Conservation (phyloP, 2,888 invertebrate genomes). For the Ptilodon capucinus region DNA sequence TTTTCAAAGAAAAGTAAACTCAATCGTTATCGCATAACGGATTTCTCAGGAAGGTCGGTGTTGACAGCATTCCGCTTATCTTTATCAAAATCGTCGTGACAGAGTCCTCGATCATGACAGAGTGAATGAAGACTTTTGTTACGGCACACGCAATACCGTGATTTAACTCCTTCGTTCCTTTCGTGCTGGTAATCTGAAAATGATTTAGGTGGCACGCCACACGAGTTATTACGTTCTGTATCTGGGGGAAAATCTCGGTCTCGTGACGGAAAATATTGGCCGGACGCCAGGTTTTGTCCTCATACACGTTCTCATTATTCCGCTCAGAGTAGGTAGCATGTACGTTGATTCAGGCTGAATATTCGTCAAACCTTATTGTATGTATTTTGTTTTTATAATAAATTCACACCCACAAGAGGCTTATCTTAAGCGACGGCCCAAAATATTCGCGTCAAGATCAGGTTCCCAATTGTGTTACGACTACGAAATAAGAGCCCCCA, state of each 20-base stretch:
- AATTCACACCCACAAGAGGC: slow-evolving; percentile 5
- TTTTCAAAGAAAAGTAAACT: slow-evolving; percentile 4
- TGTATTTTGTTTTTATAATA: slow-evolving; percentile 1
- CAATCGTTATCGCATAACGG: slow-evolving; percentile 7
- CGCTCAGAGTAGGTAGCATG: slow-evolving; percentile 18
- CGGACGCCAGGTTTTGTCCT: slow-evolving; percentile 51
- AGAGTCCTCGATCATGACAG: slow-evolving; percentile 18
- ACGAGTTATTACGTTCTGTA: slow-evolving; percentile 52
- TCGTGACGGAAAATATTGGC: slow-evolving; percentile 67
- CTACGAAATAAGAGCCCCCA: slow-evolving; percentile 20
- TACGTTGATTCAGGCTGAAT: slow-evolving; percentile 5
- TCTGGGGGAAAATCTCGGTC: slow-evolving; percentile 67
- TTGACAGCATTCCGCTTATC: slow-evolving; percentile 16
- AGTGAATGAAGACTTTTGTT: slow-evolving; percentile 13
- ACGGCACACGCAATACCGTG: slow-evolving; percentile 8
- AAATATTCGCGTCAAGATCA: slow-evolving; percentile 18
- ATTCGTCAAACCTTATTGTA: slow-evolving; percentile 3
- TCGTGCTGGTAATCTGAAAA: slow-evolving; percentile 52
- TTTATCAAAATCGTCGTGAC: slow-evolving; percentile 17
- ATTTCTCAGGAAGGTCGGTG: slow-evolving; percentile 22
- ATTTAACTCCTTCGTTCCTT: slow-evolving; percentile 40
- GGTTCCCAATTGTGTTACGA: slow-evolving; percentile 20
- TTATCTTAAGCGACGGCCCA: slow-evolving; percentile 4
- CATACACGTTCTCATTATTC: slow-evolving; percentile 47
- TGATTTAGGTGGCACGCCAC: slow-evolving; percentile 49